Evolutionary conservation across 2,888 invertebrate genomes (phyloP).

Genomic region (Meteorus cinctellus): DNA sequence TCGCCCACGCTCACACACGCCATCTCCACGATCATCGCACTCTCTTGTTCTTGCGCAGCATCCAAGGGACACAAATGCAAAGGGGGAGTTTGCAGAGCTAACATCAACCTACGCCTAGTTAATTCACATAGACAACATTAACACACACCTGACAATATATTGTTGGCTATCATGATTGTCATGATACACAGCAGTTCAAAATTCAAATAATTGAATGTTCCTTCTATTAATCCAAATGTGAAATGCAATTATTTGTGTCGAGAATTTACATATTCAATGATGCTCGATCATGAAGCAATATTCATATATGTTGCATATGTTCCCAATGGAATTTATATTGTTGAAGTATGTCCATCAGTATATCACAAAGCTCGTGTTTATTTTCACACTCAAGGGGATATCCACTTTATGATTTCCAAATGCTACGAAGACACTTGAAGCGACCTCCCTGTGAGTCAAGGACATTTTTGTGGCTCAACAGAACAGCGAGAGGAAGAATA

Average conservation of each 20-base stretch:
- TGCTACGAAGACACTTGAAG: slow-evolving; percentile 40
- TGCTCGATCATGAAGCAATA: neutral
- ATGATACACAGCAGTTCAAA: neutral
- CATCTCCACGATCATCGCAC: slow-evolving; percentile 60
- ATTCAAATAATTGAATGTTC: neutral
- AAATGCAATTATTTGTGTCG: neutral
- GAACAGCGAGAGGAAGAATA: neutral
- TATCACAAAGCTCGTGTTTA: slow-evolving; percentile 32
- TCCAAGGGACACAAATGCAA: slow-evolving; percentile 27
- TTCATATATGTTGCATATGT: neutral
- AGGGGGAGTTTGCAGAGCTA: neutral
- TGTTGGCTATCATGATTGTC: neutral
- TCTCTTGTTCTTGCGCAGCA: slow-evolving; percentile 40
- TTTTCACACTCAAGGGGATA: slow-evolving; percentile 36
- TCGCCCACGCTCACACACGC: slow-evolving; percentile 62
- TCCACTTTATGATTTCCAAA: slow-evolving; percentile 21
- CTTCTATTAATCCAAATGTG: neutral
- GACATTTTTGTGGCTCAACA: slow-evolving; percentile 40
- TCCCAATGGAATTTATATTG: slow-evolving; percentile 18
- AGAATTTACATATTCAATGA: neutral
- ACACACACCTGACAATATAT: slow-evolving; percentile 23
- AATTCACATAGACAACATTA: neutral
- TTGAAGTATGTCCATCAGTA: slow-evolving; percentile 26
- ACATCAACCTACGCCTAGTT: slow-evolving; percentile 24
- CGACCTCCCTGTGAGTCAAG: slow-evolving; percentile 42